phyloP scores from a whole-genome alignment of 1,140 invertebrate species.

The Apolygus lucorum region DNA sequence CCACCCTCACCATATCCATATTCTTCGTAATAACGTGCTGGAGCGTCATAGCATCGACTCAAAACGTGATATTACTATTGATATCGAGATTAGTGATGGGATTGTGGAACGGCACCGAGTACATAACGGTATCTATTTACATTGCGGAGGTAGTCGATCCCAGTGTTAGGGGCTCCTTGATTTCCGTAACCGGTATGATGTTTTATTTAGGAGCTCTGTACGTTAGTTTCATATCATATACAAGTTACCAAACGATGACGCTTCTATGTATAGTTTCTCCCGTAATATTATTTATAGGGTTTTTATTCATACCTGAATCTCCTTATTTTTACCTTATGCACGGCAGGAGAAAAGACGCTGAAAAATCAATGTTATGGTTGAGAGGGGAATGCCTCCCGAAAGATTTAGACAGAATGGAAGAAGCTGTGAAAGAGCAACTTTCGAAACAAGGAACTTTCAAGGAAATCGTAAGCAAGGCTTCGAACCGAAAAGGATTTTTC shows the following conservation, averaged over 20 bases:
- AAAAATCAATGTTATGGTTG: conserved; percentile 54
- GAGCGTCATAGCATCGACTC: conserved; percentile 44
- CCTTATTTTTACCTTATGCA: conserved; percentile 59
- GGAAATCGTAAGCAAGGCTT: conserved; percentile 20
- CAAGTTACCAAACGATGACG: conserved; percentile 55
- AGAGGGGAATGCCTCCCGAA: conserved; percentile 37
- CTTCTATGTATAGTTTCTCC: conserved; percentile 53
- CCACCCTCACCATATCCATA: conserved; percentile 59
- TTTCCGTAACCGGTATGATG: conserved; percentile 71
- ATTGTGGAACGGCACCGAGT: conserved; percentile 59
- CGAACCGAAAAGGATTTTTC: conserved; percentile 48
- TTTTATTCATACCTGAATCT: conserved; percentile 70
- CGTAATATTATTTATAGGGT: conserved; percentile 52
- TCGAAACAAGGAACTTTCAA: conserved; percentile 20
- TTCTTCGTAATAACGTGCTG: conserved; percentile 40
- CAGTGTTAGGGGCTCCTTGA: conserved; percentile 36
- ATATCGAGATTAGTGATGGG: conserved; percentile 42
- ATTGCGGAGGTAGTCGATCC: conserved; percentile 48
- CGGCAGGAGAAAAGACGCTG: conserved; percentile 52
- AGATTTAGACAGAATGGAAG: conserved; percentile 28
- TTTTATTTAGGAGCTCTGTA: conserved; percentile 64
- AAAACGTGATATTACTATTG: conserved; percentile 18
- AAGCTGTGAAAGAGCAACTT: conserved; percentile 26
- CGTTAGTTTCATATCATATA: conserved; percentile 58
- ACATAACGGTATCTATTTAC: conserved; percentile 58